Conservation (phyloP, 2,888 invertebrate species). For the Drosophila eohydei region DNA sequence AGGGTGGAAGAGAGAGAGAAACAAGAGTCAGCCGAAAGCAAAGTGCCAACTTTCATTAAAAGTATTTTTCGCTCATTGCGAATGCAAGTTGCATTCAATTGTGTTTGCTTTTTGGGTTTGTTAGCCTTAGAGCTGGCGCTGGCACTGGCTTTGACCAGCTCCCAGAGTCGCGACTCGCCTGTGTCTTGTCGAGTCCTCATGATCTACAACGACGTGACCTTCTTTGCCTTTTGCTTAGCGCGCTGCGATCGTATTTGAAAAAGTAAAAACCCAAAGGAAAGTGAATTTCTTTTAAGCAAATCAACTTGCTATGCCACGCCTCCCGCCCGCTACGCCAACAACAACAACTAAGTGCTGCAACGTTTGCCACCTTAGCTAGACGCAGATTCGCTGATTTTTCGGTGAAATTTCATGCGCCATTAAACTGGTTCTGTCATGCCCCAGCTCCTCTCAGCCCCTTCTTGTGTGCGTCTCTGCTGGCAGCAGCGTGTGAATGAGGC, state of each 20-base stretch:
- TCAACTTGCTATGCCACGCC: constrained; percentile 70
- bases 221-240: constrained; percentile 67
- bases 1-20: neutral
- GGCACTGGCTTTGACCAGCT: constrained; percentile 55
- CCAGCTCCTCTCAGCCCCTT: neutral
- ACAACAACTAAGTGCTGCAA: constrained; percentile 26
- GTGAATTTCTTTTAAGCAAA: constrained; percentile 81
- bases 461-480: constrained; percentile 5
- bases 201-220: constrained; percentile 76
- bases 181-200: constrained; percentile 74
- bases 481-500: constrained; percentile 66
- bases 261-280: constrained; percentile 74
- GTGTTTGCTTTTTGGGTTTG: constrained; percentile 63
- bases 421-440: constrained; percentile 77
- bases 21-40: constrained; percentile 60
- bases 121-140: constrained; percentile 45
- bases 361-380: constrained; percentile 60
- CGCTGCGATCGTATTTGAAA: constrained; percentile 40
- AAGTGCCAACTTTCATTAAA: constrained; percentile 82
- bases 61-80: constrained; percentile 77
- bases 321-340: constrained; percentile 14
- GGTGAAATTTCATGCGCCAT: constrained; percentile 81
- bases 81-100: constrained; percentile 78
- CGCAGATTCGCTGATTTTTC: constrained; percentile 74
- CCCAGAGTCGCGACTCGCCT: constrained; percentile 34